These are phyloP conservation scores for Arctia plantaginis DNA, from an alignment of 2,888 invertebrate species.

Conservation along the genomic window DNA sequence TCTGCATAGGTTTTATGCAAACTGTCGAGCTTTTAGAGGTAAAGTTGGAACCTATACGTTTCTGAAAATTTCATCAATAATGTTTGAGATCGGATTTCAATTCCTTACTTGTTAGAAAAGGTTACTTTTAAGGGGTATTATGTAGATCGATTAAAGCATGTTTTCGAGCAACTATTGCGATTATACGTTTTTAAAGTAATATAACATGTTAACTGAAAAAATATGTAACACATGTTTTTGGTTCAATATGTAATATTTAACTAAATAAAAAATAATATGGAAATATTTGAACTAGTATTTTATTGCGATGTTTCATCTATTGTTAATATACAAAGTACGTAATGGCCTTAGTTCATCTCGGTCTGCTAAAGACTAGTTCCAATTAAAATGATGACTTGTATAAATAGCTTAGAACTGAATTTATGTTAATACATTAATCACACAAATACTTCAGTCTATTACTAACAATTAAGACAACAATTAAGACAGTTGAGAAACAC, in stretches of 20 bases:
- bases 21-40: not conserved
- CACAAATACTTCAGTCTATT: slow-evolving; percentile 4
- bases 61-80: not conserved
- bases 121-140: no score
- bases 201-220: no score
- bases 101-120: not conserved
- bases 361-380: slow-evolving; percentile 1
- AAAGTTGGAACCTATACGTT: not conserved
- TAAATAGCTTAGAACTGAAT: slow-evolving; percentile 7
- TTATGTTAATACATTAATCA: slow-evolving; percentile 9
- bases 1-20: not conserved
- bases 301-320: not conserved
- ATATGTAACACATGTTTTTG: no score
- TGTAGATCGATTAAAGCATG: no score
- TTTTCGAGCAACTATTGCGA: no score
- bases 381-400: slow-evolving; percentile 11
- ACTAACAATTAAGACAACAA: slow-evolving; percentile 10
- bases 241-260: not conserved
- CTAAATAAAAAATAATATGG: no score
- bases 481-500: not conserved
- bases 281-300: not conserved
- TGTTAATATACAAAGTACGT: not conserved
- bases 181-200: no score
- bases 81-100: not conserved
- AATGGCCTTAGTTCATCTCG: not conserved